Evolutionary conservation across 2,113 vertebrate species (phyloP), one percentile per base, ranked within the genome.

Genomic region (Cyrtonyx montezumae): DNA sequence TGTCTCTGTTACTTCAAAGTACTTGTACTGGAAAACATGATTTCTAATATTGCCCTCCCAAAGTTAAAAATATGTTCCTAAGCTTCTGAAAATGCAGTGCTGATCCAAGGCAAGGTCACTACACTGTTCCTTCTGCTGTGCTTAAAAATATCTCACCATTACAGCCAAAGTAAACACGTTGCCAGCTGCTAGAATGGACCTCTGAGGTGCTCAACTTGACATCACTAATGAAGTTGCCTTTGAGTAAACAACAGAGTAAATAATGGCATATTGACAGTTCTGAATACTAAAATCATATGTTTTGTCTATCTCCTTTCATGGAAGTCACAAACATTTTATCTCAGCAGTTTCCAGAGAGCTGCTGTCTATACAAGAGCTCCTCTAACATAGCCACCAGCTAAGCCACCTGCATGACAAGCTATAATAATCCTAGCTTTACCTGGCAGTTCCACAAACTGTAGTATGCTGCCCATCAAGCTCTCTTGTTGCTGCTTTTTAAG

Each of bases 71-170:
- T 85, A 56, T 43, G 85, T 95, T 36, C 66, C 66, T 73, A 48
- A 68, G 16, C 14, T 87, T 94, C 66, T 83, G 63, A 61, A 91
- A 88, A 84, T 40, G 25, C 13, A 16, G 8, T 59, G 67, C 36
- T 80, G 36, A 18, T 61, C 30, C 18, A 11, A 79, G 58, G 84
- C 87, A 91, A 96, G 58, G 58, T 91, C 68, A 91, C 70, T 65
- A 10, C 28, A 67, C 43, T 51, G 8, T 83, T 88, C 25, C 26
- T 88, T 79, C 51, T 76, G 28, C n/a, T 86, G 43, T 87, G 16
- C 53, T 84, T 61, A 87, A 84, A 83, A 91, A 49, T 78, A 63
- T 68, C 36, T 78, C 40, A n/a, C 15, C 32, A 45, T 61, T 83
- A 85, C 36, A 86, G 69, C 14, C 19, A 42, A 73, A 62, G 36